phyloP scores from a whole-genome alignment of 2,113 vertebrate genomes.

The Hyla sarda region DNA sequence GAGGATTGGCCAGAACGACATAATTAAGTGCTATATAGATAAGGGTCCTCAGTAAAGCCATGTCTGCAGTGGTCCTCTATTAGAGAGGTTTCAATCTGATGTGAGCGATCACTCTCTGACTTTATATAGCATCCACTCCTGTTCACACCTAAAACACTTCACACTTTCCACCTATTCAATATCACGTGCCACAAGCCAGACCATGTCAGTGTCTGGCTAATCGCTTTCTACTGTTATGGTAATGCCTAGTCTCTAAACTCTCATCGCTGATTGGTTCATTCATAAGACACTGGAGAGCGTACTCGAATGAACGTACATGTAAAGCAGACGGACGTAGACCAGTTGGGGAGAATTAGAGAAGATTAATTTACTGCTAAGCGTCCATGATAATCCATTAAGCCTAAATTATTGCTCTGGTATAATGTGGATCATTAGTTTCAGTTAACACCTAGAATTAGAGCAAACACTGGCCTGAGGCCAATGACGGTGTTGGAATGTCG shows the following conservation, averaged over 20 bases:
- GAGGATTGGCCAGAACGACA: constrained; percentile 21
- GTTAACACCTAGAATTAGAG: background rate
- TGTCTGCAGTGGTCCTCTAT: background rate
- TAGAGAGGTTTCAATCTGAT: constrained; percentile 72
- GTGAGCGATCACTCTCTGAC: constrained; percentile 37
- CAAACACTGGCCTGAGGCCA: background rate
- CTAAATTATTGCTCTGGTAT: background rate
- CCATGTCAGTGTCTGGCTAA: constrained; percentile 8
- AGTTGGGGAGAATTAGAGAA: background rate
- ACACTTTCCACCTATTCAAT: constrained; percentile 69
- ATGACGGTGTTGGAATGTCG: too few relatives aligned
- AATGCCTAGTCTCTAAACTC: background rate
- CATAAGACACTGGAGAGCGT: background rate
- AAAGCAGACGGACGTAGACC: background rate
- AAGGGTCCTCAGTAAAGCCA: background rate
- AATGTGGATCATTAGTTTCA: constrained; percentile 25
- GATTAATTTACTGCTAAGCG: constrained; percentile 13
- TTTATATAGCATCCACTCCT: constrained; percentile 10
- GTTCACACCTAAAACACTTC: constrained; percentile 61
- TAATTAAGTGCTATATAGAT: background rate
- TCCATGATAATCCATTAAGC: background rate
- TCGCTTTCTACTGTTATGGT: background rate
- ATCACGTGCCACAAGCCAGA: constrained; percentile 62
- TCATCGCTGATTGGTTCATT: background rate
- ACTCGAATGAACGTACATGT: background rate